Conservation (phyloP, 2,797 vertebrate genomes). For the Cygnus olor region DNA sequence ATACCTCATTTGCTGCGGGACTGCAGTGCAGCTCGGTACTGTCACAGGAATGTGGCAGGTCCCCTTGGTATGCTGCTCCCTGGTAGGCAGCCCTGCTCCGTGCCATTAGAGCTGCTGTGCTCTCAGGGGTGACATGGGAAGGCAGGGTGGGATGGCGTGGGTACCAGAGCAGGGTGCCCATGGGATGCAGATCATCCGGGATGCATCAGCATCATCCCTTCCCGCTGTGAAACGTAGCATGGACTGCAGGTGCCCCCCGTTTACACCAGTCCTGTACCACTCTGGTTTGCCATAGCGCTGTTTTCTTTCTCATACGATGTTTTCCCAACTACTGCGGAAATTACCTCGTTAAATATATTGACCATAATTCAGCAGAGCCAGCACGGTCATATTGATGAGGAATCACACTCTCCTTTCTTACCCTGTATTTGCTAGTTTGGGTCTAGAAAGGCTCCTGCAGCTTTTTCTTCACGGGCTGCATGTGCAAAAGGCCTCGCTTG, state of each 20-base stretch:
- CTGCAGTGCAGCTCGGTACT: fast-evolving
- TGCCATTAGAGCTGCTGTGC: background rate
- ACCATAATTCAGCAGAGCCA: background rate
- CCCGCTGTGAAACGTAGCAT: background rate
- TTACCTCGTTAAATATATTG: background rate
- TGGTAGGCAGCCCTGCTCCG: background rate
- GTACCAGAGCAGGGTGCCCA: background rate
- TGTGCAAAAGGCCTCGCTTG: background rate
- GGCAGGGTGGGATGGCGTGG: background rate
- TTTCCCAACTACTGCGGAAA: background rate
- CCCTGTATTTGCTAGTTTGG: background rate
- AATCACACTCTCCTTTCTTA: background rate
- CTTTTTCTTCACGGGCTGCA: background rate
- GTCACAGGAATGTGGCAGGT: background rate
- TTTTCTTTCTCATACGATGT: background rate
- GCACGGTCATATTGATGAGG: background rate
- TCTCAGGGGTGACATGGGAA: background rate
- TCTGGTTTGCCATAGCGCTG: background rate
- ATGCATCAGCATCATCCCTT: background rate
- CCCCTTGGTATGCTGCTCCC: background rate
- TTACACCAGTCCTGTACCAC: background rate
- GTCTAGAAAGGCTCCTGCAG: background rate
- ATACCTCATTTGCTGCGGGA: background rate
- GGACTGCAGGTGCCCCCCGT: background rate
- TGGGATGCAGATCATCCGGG: background rate